Percentiles rank a stretch among this genome's conserved stretches.
phyloP scores from a whole-genome alignment of 1,140 invertebrate genomes.

The Aphelenchoides fujianensis region DNA sequence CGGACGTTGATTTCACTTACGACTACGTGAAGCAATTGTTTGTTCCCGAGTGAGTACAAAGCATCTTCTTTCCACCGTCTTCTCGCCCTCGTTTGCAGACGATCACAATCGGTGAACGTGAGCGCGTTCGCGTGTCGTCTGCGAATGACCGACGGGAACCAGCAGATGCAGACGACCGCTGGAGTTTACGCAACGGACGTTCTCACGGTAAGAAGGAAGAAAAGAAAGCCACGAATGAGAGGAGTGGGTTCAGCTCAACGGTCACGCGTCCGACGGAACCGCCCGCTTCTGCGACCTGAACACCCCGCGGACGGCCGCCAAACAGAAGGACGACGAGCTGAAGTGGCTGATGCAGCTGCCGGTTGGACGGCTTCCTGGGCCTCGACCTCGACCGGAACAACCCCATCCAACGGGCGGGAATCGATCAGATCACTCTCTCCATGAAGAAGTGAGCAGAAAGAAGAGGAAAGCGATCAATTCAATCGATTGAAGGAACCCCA shows the following conservation, averaged over 20 bases:
- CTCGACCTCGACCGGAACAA: neutral
- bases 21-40: neutral
- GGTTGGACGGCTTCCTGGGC: neutral
- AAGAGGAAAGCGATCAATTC: neutral
- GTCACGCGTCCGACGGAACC: neutral
- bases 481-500: neutral
- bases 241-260: neutral
- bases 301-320: neutral
- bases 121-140: neutral
- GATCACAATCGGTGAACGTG: neutral
- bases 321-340: neutral
- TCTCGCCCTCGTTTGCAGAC: neutral
- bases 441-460: neutral
- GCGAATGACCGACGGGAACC: too few species aligned
- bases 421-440: neutral
- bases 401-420: neutral
- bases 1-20: neutral
- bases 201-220: neutral
- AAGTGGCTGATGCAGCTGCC: neutral
- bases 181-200: neutral
- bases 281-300: neutral
- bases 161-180: neutral
- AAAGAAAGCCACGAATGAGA: too few species aligned
- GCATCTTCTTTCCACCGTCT: neutral
- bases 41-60: neutral